Evolutionary conservation across 2,888 invertebrate genomes (phyloP), one percentile per base, ranked within the genome.

Genomic region (Polymixis lichenea): DNA sequence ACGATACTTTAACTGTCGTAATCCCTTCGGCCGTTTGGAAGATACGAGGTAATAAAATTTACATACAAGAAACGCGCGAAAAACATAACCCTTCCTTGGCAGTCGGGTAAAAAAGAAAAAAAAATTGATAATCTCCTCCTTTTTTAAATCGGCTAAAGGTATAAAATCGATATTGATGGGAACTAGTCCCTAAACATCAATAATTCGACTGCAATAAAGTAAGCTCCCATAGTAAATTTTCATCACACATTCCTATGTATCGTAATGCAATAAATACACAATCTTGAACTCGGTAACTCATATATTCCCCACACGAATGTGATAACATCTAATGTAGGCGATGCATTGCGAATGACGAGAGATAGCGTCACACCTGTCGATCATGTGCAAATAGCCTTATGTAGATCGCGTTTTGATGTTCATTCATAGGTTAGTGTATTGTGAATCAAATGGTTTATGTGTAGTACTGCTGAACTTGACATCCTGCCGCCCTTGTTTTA

Each of bases 241-340:
- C 17, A 61, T 49, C 70, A 53, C 28, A 66, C 15, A 55, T 53
- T n/a, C 22, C 9, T 55, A 19, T n/a, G 19, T 46, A n/a, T 5
- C 46, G 38, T 58, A 38, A 38, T 19, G 22, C 66, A 67, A 51
- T 58, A 46, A 46, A 79, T 71, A 72, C 13, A 56, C 49, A 9
- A 4, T 65, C 28, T 43, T 71, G 53, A 51, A 46, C 60, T 66
- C 8, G 64, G 64, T 66, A 46, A 61, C 49, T 72, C 15, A 13
- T 19, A 58, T 70, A 81, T 82, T 82, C 81, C 13, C 56, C 25
- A 55, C 81, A 81, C 81, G 77, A 66, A 7, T 70, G 7, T 70
- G 81, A 82, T 82, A 82, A 67, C 61, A 78, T 77, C 82, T 82
- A 82, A 68, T 77, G 70, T 60, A 22, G 66, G 77, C 70, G 78